Evolutionary conservation across 1,140 invertebrate species (phyloP).

Genomic region (Papilio dardanus): DNA sequence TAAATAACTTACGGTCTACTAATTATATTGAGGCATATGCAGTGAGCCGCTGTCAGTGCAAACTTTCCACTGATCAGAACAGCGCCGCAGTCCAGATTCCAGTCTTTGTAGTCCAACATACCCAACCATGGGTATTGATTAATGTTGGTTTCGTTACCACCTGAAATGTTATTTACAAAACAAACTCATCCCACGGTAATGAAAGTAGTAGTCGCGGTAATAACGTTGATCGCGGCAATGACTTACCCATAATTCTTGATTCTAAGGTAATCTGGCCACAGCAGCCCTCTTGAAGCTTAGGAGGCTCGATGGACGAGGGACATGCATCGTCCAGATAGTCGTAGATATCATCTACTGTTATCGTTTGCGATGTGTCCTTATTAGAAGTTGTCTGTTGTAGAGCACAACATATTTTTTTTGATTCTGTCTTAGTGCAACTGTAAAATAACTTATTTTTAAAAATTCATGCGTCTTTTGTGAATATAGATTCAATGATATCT

Average conservation of each 20-base stretch:
- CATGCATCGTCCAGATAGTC: not conserved
- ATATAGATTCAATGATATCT: not conserved
- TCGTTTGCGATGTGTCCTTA: not conserved
- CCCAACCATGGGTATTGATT: not conserved
- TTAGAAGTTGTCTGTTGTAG: not conserved
- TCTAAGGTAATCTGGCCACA: not conserved
- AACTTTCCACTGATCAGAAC: not conserved
- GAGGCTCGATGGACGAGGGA: not conserved
- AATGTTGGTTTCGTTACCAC: not conserved
- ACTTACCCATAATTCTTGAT: not conserved
- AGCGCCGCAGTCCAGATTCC: not conserved
- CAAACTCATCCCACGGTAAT: not conserved
- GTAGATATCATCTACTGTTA: not conserved
- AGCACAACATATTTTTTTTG: not conserved
- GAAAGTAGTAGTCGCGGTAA: too few species aligned
- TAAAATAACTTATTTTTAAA: not conserved
- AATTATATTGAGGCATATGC: not conserved
- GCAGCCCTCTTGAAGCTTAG: not conserved
- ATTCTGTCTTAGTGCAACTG: not conserved
- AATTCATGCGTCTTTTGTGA: too few species aligned
- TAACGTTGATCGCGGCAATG: too few species aligned
- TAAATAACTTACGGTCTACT: not conserved
- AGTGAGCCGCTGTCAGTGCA: not conserved
- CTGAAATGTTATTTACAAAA: not conserved
- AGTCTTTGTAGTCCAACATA: not conserved